Conservation (phyloP, 2,888 invertebrate genomes). For the Ariolimax columbianus region DNA sequence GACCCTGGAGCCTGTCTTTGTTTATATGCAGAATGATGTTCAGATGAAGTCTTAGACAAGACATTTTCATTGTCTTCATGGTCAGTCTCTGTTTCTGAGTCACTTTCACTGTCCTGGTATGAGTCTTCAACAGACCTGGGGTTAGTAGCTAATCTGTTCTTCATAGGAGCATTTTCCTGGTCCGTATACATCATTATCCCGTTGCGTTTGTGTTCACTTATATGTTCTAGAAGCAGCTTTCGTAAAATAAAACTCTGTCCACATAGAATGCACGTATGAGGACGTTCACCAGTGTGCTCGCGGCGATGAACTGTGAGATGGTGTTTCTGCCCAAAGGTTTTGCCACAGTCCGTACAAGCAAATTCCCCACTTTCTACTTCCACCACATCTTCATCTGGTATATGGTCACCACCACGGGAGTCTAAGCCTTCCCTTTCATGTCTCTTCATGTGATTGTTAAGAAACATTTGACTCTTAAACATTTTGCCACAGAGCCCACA, state of each 20-base stretch:
- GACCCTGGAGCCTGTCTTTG: conserved; percentile 8
- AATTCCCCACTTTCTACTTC: conserved; percentile 50
- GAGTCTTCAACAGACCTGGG: not conserved
- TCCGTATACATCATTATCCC: conserved; percentile 52
- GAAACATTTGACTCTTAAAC: conserved; percentile 56
- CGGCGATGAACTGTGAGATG: conserved; percentile 48
- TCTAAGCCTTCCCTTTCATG: conserved; percentile 56
- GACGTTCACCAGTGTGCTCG: conserved; percentile 52
- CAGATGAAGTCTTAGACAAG: conserved; percentile 11
- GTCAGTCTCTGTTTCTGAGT: conserved; percentile 47
- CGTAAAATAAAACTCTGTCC: conserved; percentile 50
- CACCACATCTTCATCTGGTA: conserved; percentile 50
- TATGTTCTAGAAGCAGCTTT: conserved; percentile 50
- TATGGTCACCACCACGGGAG: conserved; percentile 52
- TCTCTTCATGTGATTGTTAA: conserved; percentile 58
- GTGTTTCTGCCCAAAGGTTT: conserved; percentile 42
- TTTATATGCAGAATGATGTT: conserved; percentile 23
- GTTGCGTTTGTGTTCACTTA: conserved; percentile 53
- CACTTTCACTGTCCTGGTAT: conserved; percentile 43
- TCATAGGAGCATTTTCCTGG: conserved; percentile 5
- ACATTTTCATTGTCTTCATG: conserved; percentile 35
- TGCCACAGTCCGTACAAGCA: conserved; percentile 48
- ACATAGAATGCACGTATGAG: conserved; percentile 54
- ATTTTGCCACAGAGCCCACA: conserved; percentile 60
- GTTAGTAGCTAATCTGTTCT: not conserved